A percentile compares a stretch with the other conserved stretches of the same genome.
These are phyloP conservation scores for Micrasema minimum DNA, from an alignment of 1,140 invertebrate species.

Conservation along the genomic window DNA sequence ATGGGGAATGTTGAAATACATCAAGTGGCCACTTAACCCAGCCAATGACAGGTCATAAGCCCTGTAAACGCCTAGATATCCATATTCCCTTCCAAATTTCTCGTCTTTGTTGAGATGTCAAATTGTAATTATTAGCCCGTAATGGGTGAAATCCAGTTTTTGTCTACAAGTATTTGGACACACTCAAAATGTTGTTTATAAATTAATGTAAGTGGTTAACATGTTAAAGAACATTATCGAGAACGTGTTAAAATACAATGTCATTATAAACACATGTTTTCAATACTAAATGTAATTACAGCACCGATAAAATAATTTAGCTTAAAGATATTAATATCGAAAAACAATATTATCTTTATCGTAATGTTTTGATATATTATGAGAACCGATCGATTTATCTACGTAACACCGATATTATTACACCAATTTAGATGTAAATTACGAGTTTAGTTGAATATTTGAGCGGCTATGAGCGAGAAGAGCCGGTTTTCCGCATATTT, in stretches of 20 bases:
- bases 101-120: no score
- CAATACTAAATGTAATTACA: not conserved
- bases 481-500: slow-evolving; percentile 46
- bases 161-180: no score
- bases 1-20: no score
- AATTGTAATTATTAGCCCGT: no score
- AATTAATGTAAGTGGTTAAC: no score
- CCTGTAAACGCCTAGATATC: no score
- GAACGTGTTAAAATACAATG: not conserved
- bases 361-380: not conserved
- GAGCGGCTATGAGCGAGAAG: slow-evolving; percentile 21
- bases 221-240: not conserved
- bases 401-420: slow-evolving; percentile 42
- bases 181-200: no score
- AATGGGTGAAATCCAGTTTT: no score
- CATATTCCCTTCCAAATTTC: no score
- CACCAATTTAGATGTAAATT: slow-evolving; percentile 47
- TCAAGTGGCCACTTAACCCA: no score
- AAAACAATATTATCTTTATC: not conserved
- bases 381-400: slow-evolving; percentile 39
- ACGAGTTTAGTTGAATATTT: slow-evolving; percentile 33
- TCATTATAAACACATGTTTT: no score
- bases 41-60: no score
- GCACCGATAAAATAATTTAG: not conserved
- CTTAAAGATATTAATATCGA: not conserved